These are phyloP conservation scores for Mythimna vitellina DNA, from an alignment of 2,888 invertebrate species.

Conservation along the genomic window DNA sequence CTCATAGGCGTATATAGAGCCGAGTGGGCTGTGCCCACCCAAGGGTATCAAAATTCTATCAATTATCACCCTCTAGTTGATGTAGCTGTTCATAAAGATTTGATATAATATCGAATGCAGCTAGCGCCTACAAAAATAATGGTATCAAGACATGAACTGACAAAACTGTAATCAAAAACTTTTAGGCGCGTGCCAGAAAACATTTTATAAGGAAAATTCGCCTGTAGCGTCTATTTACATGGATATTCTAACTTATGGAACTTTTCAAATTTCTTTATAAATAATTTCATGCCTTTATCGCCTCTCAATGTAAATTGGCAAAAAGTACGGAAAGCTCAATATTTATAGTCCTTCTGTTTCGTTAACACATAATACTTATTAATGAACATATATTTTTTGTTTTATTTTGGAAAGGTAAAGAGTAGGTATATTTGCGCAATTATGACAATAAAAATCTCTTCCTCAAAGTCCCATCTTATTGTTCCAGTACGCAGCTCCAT, in stretches of 20 bases:
- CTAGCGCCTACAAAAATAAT: slow-evolving; percentile 23
- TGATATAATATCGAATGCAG: background rate
- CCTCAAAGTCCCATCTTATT: background rate
- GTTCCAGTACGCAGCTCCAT: slow-evolving; percentile 74
- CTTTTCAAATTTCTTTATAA: background rate
- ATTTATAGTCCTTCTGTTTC: too few relatives aligned
- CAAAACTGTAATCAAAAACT: background rate
- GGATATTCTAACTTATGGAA: background rate
- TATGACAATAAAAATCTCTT: too few relatives aligned
- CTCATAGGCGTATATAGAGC: too few relatives aligned
- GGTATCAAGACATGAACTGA: background rate
- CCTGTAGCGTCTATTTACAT: background rate
- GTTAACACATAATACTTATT: too few relatives aligned
- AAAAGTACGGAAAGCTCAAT: too few relatives aligned
- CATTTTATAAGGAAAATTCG: too few relatives aligned
- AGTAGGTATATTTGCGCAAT: too few relatives aligned
- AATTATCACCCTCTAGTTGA: background rate
- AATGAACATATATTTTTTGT: too few relatives aligned
- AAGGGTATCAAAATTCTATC: background rate
- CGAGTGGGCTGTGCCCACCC: too few relatives aligned
- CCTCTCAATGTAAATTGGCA: too few relatives aligned
- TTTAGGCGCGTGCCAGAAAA: background rate
- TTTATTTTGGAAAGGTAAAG: too few relatives aligned
- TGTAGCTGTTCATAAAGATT: background rate
- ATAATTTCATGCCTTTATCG: too few relatives aligned